These are phyloP conservation scores for Gallinago media DNA, from an alignment of 2,113 vertebrate genomes.

Conservation along the genomic window DNA sequence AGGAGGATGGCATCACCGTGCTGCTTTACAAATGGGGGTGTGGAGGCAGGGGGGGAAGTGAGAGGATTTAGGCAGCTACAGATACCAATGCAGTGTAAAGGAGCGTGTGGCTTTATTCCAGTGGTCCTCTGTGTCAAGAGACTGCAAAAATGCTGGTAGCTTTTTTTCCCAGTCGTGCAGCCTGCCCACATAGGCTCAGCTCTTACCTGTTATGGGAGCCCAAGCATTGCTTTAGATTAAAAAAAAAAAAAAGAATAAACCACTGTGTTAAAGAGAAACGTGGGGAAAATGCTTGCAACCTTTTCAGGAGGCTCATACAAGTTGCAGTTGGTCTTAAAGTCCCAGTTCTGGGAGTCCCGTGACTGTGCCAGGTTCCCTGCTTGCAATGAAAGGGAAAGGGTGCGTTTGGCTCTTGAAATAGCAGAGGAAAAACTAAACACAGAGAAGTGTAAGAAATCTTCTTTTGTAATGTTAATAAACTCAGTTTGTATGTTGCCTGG, in stretches of 20 bases:
- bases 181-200: not conserved
- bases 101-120: not conserved
- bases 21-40: not conserved
- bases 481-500: not conserved
- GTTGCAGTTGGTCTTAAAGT: not conserved
- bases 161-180: not conserved
- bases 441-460: not conserved
- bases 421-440: not conserved
- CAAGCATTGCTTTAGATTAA: not conserved
- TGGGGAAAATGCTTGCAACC: not conserved
- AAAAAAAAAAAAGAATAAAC: not conserved
- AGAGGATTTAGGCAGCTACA: not conserved
- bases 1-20: not conserved
- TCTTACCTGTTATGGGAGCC: not conserved
- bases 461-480: not conserved
- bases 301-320: not conserved
- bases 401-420: not conserved
- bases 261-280: not conserved
- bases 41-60: not conserved
- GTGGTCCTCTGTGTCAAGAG: not conserved
- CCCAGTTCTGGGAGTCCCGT: not conserved
- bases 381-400: not conserved
- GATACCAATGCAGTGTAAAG: not conserved
- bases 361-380: not conserved
- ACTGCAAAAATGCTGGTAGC: not conserved